Percentiles rank a stretch among this genome's conserved stretches.
These are phyloP conservation scores for Phenganax marumi DNA, from an alignment of 92 coral and sea anemone species.

Conservation along the genomic window DNA sequence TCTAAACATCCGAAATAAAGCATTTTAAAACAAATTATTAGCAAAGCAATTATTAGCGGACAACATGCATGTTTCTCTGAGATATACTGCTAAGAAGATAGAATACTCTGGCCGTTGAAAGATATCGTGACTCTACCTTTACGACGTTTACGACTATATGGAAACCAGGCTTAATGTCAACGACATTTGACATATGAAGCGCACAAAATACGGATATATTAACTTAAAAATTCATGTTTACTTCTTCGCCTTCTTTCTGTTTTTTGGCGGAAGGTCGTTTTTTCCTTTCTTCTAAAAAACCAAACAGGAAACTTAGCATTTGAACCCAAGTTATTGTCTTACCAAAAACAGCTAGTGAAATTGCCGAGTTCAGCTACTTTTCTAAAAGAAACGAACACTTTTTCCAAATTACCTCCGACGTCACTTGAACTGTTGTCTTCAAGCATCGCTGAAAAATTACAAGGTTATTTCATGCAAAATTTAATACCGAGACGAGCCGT, in stretches of 20 bases:
- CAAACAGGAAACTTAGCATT: neutral
- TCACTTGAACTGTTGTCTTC: conserved; percentile 29
- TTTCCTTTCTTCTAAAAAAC: conserved; percentile 22
- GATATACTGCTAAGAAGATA: too few species aligned
- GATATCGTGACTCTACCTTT: too few species aligned
- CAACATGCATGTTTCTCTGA: too few species aligned
- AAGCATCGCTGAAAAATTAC: neutral
- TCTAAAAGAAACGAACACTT: neutral
- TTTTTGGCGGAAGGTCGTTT: conserved; percentile 18
- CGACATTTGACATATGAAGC: too few species aligned
- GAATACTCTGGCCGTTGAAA: too few species aligned
- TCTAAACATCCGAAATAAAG: too few species aligned
- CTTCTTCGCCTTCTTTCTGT: conserved; percentile 29
- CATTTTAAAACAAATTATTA: too few species aligned
- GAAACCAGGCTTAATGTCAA: too few species aligned
- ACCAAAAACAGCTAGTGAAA: neutral
- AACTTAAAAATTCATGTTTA: neutral
- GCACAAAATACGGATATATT: too few species aligned
- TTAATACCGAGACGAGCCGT: neutral
- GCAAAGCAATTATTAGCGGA: too few species aligned
- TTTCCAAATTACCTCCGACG: neutral
- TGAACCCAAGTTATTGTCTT: neutral
- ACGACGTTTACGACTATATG: too few species aligned
- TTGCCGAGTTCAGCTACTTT: neutral
- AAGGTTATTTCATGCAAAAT: neutral